Conservation (phyloP, 2,113 vertebrate genomes). For the Leiothrix lutea region DNA sequence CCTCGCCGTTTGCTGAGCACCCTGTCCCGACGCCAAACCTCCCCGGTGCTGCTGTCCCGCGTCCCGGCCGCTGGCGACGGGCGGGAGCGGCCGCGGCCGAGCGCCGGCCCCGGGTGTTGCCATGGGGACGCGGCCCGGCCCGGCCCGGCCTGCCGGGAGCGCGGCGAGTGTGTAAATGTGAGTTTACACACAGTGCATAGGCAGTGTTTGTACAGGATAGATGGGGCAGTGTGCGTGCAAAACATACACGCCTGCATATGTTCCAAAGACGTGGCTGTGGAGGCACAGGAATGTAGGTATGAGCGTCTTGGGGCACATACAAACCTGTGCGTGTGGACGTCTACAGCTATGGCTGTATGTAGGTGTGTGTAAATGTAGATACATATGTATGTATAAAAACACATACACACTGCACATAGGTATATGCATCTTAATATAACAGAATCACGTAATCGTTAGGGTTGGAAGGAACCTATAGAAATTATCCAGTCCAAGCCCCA, state of each 20-base stretch:
- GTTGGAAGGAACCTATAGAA: background rate
- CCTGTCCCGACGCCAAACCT: rapidly evolving
- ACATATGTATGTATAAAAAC: background rate
- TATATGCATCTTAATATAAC: background rate
- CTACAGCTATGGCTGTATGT: background rate
- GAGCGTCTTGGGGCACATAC: rapidly evolving
- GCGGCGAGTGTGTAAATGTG: rapidly evolving
- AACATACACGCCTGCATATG: rapidly evolving
- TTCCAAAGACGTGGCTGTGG: rapidly evolving
- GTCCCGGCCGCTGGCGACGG: background rate
- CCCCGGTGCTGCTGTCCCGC: background rate
- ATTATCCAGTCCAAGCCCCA: background rate
- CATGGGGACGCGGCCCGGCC: background rate
- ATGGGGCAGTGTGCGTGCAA: rapidly evolving
- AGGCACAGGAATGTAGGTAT: rapidly evolving
- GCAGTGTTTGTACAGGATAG: rapidly evolving
- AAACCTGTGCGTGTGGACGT: rapidly evolving
- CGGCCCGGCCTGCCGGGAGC: background rate
- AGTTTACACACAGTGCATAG: rapidly evolving
- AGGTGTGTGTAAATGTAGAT: background rate
- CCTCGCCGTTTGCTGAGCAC: background rate
- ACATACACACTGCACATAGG: rapidly evolving
- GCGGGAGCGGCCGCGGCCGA: background rate
- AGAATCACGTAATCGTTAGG: background rate
- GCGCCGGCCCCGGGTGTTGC: background rate